phyloP scores from a whole-genome alignment of 2,888 invertebrate genomes.

The Tetragonisca angustula region DNA sequence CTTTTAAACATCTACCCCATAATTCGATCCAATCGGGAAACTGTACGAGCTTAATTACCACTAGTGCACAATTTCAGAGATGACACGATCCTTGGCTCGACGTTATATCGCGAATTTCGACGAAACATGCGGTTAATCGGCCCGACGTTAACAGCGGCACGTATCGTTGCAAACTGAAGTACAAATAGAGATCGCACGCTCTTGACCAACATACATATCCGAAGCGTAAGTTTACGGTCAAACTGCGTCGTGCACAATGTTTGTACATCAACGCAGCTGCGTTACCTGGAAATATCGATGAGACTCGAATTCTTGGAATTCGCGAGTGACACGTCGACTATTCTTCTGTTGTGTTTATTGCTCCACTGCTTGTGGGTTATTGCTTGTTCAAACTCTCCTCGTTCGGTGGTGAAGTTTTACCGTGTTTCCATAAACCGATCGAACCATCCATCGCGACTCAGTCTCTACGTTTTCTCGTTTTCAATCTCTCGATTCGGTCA shows the following conservation, averaged over 20 bases:
- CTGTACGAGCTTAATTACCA: not conserved
- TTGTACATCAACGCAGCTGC: conserved; percentile 22
- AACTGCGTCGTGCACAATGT: not conserved
- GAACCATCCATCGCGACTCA: not conserved
- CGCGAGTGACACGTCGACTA: conserved; percentile 3
- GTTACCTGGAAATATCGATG: conserved; percentile 50
- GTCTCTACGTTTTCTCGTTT: not conserved
- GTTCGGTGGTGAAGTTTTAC: not conserved
- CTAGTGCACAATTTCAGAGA: not conserved
- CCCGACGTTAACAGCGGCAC: conserved; percentile 35
- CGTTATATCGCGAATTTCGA: not conserved
- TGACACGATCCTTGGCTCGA: no score
- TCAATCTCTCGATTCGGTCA: not conserved
- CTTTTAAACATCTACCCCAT: no score
- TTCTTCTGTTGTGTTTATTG: conserved; percentile 29
- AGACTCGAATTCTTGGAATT: conserved; percentile 21
- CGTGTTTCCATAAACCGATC: not conserved
- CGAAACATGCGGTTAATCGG: conserved; percentile 33
- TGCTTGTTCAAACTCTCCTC: not conserved
- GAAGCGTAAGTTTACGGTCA: no score
- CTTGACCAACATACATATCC: no score
- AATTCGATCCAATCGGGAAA: not conserved
- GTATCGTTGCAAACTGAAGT: conserved; percentile 51
- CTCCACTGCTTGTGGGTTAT: no score
- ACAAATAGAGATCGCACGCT: no score